Percentiles rank a stretch among this genome's conserved stretches.
These are phyloP conservation scores for Heterotis niloticus DNA, from an alignment of 2,113 vertebrate genomes.

Conservation along the genomic window DNA sequence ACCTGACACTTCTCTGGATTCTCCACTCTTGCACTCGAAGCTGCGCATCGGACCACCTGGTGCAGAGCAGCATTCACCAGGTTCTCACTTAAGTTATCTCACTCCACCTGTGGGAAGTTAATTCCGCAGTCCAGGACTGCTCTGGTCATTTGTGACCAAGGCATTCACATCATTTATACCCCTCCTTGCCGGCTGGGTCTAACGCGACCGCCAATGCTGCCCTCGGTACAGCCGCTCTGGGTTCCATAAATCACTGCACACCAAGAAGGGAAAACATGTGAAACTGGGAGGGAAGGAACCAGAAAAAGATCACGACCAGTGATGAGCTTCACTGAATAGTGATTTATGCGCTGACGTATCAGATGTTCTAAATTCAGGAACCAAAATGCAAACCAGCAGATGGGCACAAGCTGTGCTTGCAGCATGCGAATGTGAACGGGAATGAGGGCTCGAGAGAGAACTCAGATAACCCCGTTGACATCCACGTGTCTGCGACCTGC, in stretches of 20 bases:
- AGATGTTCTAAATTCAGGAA: background rate
- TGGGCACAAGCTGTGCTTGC: constrained; percentile 45
- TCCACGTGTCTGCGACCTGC: constrained; percentile 45
- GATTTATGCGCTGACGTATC: background rate
- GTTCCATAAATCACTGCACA: background rate
- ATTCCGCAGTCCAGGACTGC: background rate
- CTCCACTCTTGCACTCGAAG: too few species aligned
- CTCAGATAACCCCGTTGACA: constrained; percentile 56
- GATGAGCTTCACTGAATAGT: background rate
- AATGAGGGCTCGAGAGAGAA: constrained; percentile 48
- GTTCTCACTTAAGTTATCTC: background rate
- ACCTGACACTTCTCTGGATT: too few species aligned
- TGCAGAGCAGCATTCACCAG: background rate
- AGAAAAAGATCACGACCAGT: background rate
- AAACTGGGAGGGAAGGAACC: background rate
- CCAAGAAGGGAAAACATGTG: background rate
- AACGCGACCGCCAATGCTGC: too few species aligned
- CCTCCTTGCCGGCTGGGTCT: too few species aligned
- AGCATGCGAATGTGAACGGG: constrained; percentile 27
- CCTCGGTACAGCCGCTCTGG: too few species aligned
- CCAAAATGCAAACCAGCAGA: constrained; percentile 37
- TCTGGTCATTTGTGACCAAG: background rate
- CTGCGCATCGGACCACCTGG: too few species aligned
- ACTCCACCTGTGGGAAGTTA: background rate
- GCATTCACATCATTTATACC: background rate